These are phyloP conservation scores for Eulemur macaco DNA, from an alignment of 2,113 vertebrate genomes.

Conservation along the genomic window DNA sequence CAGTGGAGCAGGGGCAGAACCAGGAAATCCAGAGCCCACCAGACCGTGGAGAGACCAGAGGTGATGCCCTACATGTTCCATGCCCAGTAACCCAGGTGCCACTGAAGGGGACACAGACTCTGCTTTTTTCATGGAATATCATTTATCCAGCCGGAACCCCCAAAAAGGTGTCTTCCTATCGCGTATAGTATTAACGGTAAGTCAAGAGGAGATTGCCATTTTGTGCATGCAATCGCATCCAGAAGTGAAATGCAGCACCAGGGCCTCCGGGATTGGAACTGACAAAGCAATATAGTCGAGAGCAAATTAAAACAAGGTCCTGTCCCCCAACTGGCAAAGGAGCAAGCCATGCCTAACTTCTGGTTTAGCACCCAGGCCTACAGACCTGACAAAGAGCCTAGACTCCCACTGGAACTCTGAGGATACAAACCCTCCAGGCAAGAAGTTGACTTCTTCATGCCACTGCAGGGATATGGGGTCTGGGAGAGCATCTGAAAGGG, in stretches of 20 bases:
- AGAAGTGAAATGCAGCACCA: conserved; percentile 1
- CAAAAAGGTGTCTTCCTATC: not conserved
- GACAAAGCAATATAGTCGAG: conserved; percentile 5
- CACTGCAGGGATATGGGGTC: not conserved
- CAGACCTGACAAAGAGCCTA: not conserved
- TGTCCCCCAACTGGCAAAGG: not conserved
- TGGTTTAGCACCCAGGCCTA: not conserved
- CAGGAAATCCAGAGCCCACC: not conserved
- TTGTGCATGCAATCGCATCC: not conserved
- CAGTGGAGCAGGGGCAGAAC: not conserved
- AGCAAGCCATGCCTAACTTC: not conserved
- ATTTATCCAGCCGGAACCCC: not conserved
- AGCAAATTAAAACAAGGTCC: conserved; percentile 11
- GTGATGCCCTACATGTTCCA: not conserved
- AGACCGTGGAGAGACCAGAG: not conserved
- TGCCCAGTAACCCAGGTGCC: not conserved
- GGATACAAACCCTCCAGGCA: not conserved
- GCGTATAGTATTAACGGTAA: not conserved
- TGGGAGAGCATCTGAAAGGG: accelerated
- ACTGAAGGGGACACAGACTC: not conserved
- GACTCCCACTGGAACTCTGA: not conserved
- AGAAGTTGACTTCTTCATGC: conserved; percentile 1
- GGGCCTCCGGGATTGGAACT: not conserved
- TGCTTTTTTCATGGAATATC: not conserved
- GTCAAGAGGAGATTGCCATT: not conserved